Evolutionary conservation across 2,113 vertebrate genomes (phyloP), one percentile per base, ranked within the genome.

Genomic region (Charadrius vociferus): DNA sequence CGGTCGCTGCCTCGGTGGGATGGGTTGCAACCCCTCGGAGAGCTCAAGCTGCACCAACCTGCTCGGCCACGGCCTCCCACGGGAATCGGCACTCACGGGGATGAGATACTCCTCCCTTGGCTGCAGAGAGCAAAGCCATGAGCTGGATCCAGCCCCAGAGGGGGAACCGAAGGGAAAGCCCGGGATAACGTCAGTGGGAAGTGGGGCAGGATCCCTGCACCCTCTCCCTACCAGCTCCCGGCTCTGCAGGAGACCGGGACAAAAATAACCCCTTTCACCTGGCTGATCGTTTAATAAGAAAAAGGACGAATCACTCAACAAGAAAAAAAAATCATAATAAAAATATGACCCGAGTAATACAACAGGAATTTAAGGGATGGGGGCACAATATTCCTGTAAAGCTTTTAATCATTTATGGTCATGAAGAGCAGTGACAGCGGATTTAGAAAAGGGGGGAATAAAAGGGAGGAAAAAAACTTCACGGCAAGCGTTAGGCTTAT

Each of bases 401-500:
- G 74, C 66, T 91, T 82, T 85, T 90, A 75, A 89, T 94, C 49
- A 79, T 47, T 68, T 73, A 45, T 7, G 53, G 89, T 53, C 89
- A 73, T 10, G 7, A 87, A 91, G 43, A 95, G 49, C 45, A 62
- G 36, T 9, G 62, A 89, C 78, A 93, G 86, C 8, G 1, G 94
- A 91, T 93, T 94, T 85, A 55, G 26, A 32, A 61, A 85, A 63
- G 7, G 29, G 22, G 58, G n/a, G 41, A 81, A 93, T 53, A 85
- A 90, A 93, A 88, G 9, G 20, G 32, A 85, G 23, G 56, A 68
- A 67, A 67, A 85, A 85, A 83, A 52, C 65, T 90, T 88, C 81
- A 68, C 36, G 9, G 81, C 73, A 85, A 93, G 86, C 8, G 9
- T 50, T 61, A 87, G 94, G 93, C 81, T 94, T 95, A 95, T 88